These are phyloP conservation scores for Hypotaenidia okinawae DNA, from an alignment of 2,797 vertebrate genomes.

Conservation along the genomic window DNA sequence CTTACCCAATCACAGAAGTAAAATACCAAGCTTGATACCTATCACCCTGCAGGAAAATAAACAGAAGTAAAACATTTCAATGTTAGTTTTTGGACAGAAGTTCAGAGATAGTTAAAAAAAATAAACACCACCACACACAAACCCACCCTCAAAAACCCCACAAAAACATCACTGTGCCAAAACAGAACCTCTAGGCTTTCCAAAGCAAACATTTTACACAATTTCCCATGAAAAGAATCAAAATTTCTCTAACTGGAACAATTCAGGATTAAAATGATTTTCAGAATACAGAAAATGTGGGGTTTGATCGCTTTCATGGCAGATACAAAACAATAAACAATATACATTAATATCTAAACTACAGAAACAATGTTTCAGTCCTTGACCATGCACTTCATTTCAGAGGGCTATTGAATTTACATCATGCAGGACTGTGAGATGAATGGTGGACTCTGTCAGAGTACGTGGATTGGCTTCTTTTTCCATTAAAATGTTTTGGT, in stretches of 20 bases:
- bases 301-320: neutral
- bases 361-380: neutral
- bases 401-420: neutral
- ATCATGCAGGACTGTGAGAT: neutral
- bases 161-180: neutral
- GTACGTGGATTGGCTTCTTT: neutral
- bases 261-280: neutral
- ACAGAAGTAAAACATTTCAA: neutral
- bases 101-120: neutral
- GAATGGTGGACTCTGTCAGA: neutral
- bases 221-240: neutral
- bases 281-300: neutral
- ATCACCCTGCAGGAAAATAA: neutral
- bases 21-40: neutral
- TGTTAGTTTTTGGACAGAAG: neutral
- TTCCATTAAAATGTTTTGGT: neutral
- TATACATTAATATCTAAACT: neutral
- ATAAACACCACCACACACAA: fast-evolving
- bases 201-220: neutral
- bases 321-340: neutral
- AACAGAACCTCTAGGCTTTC: neutral
- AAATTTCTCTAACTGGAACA: neutral
- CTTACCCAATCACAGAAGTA: neutral
- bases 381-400: neutral
- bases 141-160: neutral